These are phyloP conservation scores for Globicephala melas DNA, from an alignment of 2,113 vertebrate genomes.

Conservation along the genomic window DNA sequence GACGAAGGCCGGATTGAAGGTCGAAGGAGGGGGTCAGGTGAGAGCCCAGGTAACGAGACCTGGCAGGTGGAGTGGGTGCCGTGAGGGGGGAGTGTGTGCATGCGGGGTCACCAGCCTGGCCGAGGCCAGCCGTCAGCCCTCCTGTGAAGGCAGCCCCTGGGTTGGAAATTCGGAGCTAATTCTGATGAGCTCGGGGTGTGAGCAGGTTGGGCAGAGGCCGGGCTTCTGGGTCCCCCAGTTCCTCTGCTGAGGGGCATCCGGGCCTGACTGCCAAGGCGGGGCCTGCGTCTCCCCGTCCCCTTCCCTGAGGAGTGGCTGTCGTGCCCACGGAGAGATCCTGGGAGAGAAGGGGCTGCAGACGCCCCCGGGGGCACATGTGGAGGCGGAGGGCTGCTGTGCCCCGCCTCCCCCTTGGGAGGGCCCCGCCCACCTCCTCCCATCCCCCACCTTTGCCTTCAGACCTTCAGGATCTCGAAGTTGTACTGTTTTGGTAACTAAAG, in stretches of 20 bases:
- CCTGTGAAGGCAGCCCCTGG: too few relatives aligned
- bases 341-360: neutral
- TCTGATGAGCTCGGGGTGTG: neutral
- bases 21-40: accelerated
- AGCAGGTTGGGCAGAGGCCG: neutral
- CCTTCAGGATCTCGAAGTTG: neutral
- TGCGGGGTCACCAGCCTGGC: accelerated
- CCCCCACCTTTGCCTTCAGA: conserved; percentile 7
- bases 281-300: neutral
- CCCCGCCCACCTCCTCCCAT: accelerated
- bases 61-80: accelerated
- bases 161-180: neutral
- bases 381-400: neutral
- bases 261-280: neutral
- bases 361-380: neutral
- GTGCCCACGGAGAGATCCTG: accelerated
- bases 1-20: neutral
- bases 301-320: too few relatives aligned
- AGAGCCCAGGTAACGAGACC: neutral
- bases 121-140: neutral
- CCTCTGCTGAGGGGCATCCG: accelerated
- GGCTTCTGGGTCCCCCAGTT: neutral
- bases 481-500: conserved; percentile 50
- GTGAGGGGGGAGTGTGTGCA: accelerated
- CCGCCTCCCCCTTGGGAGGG: neutral